Conservation (phyloP, 92 coral and sea anemone species). For the Porites evermanni region DNA sequence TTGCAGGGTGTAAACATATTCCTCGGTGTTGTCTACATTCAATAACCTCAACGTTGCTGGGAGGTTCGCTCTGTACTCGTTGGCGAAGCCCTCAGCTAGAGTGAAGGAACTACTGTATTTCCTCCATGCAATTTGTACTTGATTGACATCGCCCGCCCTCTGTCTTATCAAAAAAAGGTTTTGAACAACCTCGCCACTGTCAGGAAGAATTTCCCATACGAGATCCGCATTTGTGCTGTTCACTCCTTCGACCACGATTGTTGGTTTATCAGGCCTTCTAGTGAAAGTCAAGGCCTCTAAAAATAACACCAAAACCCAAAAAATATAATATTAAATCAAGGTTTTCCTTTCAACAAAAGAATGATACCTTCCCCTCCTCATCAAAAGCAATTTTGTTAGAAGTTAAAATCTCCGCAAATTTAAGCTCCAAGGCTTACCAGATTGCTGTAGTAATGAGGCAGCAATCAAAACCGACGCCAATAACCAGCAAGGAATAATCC, state of each 20-base stretch:
- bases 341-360: no score
- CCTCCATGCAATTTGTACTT: not conserved
- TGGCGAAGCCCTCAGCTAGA: not conserved
- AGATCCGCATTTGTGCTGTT: not conserved
- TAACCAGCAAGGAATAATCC: no score
- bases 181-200: not conserved
- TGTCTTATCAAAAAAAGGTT: not conserved
- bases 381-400: no score
- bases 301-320: no score
- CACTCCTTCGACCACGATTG: not conserved
- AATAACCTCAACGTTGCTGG: not conserved
- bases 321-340: no score
- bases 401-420: no score
- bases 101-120: not conserved
- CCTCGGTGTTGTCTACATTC: not conserved
- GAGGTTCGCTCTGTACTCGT: not conserved
- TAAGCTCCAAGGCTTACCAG: no score
- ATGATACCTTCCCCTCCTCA: no score
- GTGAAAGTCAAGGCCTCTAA: not conserved
- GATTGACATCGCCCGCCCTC: not conserved
- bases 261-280: not conserved
- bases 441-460: no score
- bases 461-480: no score
- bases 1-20: not conserved
- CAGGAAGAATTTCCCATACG: not conserved